Evolutionary conservation across 2,888 invertebrate genomes (phyloP).

Genomic region (Drosophila infuscata): DNA sequence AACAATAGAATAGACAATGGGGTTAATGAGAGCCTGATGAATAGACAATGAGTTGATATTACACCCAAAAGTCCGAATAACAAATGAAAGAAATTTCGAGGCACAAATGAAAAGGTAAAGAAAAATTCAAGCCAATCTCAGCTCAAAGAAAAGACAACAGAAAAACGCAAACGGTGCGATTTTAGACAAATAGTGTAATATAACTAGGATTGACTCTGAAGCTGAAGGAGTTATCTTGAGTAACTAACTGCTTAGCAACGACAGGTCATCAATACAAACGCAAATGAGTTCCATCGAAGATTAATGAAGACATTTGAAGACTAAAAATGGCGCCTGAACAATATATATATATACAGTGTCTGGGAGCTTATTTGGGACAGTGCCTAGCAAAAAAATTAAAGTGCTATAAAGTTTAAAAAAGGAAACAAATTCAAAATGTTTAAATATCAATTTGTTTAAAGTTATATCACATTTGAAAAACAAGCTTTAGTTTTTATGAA

Average conservation of each 20-base stretch:
- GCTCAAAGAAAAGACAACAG: neutral
- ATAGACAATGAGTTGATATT: slow-evolving; percentile 53
- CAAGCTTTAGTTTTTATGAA: too few relatives aligned
- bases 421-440: too few relatives aligned
- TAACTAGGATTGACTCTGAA: neutral
- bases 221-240: neutral
- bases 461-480: too few relatives aligned
- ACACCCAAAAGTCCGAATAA: slow-evolving; percentile 15
- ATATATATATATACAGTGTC: neutral
- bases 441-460: too few relatives aligned
- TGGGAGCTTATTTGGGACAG: too few relatives aligned
- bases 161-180: slow-evolving; percentile 4
- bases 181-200: neutral
- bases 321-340: too few relatives aligned
- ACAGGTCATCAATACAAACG: neutral
- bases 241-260: neutral
- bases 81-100: slow-evolving; percentile 5
- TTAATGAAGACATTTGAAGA: neutral
- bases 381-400: too few relatives aligned
- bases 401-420: too few relatives aligned
- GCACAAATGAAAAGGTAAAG: neutral
- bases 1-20: slow-evolving; percentile 44
- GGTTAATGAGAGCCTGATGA: slow-evolving; percentile 53
- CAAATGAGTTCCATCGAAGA: neutral
- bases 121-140: slow-evolving; percentile 4